Evolutionary conservation across 2,888 invertebrate species (phyloP), one percentile per base, ranked within the genome.

Genomic region (Platycnemis pennipes): DNA sequence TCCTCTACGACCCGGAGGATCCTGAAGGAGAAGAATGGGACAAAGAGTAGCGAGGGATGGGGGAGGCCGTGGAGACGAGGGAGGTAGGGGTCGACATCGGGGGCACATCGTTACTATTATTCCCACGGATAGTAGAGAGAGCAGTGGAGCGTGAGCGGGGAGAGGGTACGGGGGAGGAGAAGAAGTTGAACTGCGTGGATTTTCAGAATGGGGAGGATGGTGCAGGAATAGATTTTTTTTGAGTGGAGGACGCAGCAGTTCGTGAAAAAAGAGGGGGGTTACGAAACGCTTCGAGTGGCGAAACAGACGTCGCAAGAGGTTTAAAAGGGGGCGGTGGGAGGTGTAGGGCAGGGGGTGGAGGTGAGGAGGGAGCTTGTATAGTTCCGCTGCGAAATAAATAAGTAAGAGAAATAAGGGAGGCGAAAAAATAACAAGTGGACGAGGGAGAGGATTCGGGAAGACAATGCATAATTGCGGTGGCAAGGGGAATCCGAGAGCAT

Each of bases 391-490:
- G 89, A 89, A 63, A 63, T 26, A 63, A 63, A 63, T 63, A n/a
- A 49, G 49, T n/a, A n/a, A 5, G n/a, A 63, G n/a, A 63, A 49
- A 49, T 26, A 63, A 22, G 26, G 26, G 26, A 26, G n/a, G n/a
- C 63, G 63, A n/a, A 63, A 63, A 63, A 63, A 63, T 26, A 26
- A 63, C 63, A 63, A n/a, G n/a, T 26, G 63, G 19, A 11, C 22
- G 63, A 5, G 63, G 63, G 56, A 56, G 56, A 56, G 56, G 53
- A 37, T 2, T 5, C 3, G 31, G 37, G 8, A 53, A 56, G 89
- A 89, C 89, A 89, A 89, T 89, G 89, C 53, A 89, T 56, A 56
- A 53, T 56, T 89, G 56, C 89, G 22, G 56, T 22, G 56, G 42
- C 11, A 22, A 89, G 16, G 19, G 44, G 89, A 42, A 89, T 26